Conservation (phyloP, 1,140 invertebrate genomes). For the Rhagoletis zephyria region DNA sequence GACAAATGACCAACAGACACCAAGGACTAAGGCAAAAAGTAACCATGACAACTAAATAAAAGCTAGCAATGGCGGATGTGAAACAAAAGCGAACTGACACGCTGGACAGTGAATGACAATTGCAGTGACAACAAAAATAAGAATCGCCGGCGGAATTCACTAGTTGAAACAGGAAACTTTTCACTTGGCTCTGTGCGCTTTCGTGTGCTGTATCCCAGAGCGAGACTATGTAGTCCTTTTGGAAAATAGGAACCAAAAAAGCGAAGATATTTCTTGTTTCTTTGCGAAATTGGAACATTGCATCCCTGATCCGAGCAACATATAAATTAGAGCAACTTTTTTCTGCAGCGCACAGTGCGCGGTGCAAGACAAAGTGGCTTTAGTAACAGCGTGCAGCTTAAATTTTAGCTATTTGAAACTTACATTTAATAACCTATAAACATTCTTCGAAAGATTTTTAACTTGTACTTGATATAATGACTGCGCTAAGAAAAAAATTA, state of each 20-base stretch:
- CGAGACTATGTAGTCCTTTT: too few species aligned
- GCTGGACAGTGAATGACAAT: neutral
- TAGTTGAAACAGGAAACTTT: slow-evolving; percentile 22
- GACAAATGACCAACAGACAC: slow-evolving; percentile 24
- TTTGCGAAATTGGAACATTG: neutral
- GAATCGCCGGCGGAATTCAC: neutral
- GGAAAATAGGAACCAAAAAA: neutral
- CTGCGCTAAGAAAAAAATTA: too few species aligned
- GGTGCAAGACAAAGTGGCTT: too few species aligned
- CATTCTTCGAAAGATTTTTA: too few species aligned
- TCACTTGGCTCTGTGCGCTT: neutral
- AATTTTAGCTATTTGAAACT: too few species aligned
- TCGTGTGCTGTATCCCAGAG: neutral
- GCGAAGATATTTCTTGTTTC: neutral
- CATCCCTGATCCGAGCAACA: too few species aligned
- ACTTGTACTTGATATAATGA: too few species aligned
- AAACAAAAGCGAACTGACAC: slow-evolving; percentile 39
- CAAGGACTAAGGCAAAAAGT: neutral
- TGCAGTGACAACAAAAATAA: neutral
- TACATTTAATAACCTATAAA: too few species aligned
- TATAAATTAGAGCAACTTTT: too few species aligned
- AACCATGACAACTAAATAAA: slow-evolving; percentile 32
- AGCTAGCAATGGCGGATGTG: slow-evolving; percentile 31
- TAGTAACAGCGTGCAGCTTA: too few species aligned
- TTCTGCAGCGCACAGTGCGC: too few species aligned